These are phyloP conservation scores for Chloroceryle amazona DNA, from an alignment of 2,797 vertebrate genomes.

Conservation along the genomic window DNA sequence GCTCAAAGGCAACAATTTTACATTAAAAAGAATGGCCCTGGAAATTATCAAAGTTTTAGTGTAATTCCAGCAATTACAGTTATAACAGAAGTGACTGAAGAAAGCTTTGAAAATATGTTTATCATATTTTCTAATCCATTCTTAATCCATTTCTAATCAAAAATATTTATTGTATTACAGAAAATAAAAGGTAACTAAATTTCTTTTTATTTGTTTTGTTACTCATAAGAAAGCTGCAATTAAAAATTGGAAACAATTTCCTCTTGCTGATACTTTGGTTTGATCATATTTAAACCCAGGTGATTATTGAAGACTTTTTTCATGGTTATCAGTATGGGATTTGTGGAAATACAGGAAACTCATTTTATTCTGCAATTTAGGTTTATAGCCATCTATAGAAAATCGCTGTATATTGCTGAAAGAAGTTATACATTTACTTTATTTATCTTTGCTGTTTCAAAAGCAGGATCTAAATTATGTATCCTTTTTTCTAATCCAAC, in stretches of 20 bases:
- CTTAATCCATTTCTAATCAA: neutral
- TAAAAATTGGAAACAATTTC: neutral
- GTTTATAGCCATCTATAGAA: neutral
- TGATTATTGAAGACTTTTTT: neutral
- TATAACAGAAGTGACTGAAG: neutral
- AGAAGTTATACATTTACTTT: neutral
- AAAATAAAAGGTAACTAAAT: neutral
- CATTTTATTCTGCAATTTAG: neutral
- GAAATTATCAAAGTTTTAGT: neutral
- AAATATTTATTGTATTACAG: neutral
- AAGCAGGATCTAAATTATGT: neutral
- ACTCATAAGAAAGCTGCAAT: neutral
- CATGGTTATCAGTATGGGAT: neutral
- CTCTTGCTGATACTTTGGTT: neutral
- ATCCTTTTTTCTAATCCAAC: neutral
- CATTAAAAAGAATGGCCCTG: neutral
- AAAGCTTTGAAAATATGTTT: slow-evolving; percentile 6
- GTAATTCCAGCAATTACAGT: neutral
- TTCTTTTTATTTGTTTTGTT: too few relatives aligned
- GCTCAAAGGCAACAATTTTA: neutral
- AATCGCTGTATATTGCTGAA: neutral
- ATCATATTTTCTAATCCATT: neutral
- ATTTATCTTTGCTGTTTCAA: neutral
- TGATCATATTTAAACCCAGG: neutral
- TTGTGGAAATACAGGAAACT: neutral